Conservation (phyloP, 2,888 invertebrate genomes). For the Pterostichus madidus region DNA sequence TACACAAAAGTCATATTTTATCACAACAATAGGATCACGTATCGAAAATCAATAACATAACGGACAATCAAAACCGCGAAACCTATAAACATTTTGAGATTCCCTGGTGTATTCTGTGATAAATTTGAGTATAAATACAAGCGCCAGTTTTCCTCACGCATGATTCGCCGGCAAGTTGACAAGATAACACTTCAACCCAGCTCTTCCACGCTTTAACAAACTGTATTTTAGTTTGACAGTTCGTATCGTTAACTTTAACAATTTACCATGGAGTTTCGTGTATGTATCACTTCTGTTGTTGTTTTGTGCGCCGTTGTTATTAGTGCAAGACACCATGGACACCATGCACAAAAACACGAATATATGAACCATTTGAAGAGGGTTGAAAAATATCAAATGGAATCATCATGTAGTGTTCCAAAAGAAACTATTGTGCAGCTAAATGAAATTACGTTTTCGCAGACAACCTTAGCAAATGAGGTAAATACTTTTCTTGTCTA, state of each 20-base stretch:
- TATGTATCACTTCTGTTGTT: constrained; percentile 20
- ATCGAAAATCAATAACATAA: neutral
- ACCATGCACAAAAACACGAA: neutral
- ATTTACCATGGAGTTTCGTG: constrained; percentile 46
- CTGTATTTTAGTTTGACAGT: neutral
- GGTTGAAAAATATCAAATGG: constrained; percentile 28
- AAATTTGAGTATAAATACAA: constrained; percentile 30
- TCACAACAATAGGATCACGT: neutral
- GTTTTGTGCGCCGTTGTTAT: constrained; percentile 24
- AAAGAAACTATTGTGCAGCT: constrained; percentile 27
- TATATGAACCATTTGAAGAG: constrained; percentile 34
- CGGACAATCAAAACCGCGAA: neutral
- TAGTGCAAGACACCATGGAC: constrained; percentile 16
- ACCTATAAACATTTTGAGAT: constrained; percentile 21
- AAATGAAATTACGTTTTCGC: constrained; percentile 8
- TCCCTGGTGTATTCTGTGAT: constrained; percentile 5
- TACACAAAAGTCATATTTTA: neutral
- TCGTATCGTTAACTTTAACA: constrained; percentile 8
- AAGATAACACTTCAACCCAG: neutral
- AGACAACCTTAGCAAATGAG: constrained; percentile 1
- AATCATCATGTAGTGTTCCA: constrained; percentile 26
- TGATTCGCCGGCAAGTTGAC: constrained; percentile 27
- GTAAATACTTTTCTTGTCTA: neutral
- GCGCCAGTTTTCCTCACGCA: constrained; percentile 45
- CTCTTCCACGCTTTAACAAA: neutral